Base-by-base conservation (phyloP, 2,888 invertebrate species). In the Homarus gammarus region DNA sequence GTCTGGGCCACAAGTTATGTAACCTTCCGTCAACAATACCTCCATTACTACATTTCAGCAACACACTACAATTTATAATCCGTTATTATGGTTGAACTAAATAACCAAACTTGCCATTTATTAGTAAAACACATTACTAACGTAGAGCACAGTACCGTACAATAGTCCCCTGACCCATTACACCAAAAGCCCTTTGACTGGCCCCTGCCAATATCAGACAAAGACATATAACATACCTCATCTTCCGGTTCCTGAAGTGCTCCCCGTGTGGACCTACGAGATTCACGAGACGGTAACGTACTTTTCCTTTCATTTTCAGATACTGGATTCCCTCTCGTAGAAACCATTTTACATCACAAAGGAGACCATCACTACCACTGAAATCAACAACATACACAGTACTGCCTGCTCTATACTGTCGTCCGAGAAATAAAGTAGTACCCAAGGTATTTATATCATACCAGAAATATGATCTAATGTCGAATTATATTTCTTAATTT, bases 161-260 rank as follows among this genome's bases (percentile, higher is more conserved):
- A n/a, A n/a, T n/a, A n/a, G n/a, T n/a, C n/a, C n/a, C n/a, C n/a
- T 56, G 22, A 56, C n/a, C 27, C 64, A 64, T 22, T 64, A 64
- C 27, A 64, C 27, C 64, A n/a, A 64, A 27, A 64, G 12, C 64
- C 64, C 64, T 27, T 0, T 56, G 18, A 18, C 64, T 64, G 27
- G n/a, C 64, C 64, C 64, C 64, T 12, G 8, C 56, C 18, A 6
- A 64, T 10, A 64, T 6, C 22, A 75, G n/a, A 75, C 75, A 75
- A 75, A 75, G 75, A 75, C 44, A 27, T 36, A 18, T 2, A 0
- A 18, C 68, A 1, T 51, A 89, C 88, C 84, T 89, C 88, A 70
- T 89, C 88, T 33, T 89, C 88, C 1, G 88, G 88, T 56, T 89
- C 88, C 78, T 89, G 88, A 51, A 89, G 70, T 22, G 88, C 77